Conservation (phyloP, 2,113 vertebrate species). For the Entelurus aequoreus region DNA sequence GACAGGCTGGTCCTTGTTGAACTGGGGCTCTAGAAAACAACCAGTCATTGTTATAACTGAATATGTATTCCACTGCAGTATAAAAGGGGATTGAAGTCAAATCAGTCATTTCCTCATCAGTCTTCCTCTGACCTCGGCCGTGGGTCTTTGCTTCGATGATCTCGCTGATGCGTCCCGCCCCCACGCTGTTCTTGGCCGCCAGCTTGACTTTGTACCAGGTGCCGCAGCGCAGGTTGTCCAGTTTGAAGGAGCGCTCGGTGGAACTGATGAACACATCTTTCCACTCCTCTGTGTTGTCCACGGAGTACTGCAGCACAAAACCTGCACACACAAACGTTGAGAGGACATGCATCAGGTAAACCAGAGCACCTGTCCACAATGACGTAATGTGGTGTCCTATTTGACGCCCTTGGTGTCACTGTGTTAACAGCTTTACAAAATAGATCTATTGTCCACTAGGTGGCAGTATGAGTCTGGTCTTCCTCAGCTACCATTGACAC, state of each 20-base stretch:
- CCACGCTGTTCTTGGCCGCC: constrained; percentile 97
- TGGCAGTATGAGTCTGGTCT: constrained; percentile 39
- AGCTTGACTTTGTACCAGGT: constrained; percentile 99
- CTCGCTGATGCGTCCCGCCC: constrained; percentile 95
- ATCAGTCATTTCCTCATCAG: background rate
- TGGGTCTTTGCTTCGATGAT: constrained; percentile 99
- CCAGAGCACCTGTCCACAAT: too few species aligned
- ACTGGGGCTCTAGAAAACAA: constrained; percentile 83
- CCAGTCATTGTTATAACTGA: too few species aligned
- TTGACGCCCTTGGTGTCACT: background rate
- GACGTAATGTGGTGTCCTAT: too few species aligned
- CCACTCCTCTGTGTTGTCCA: constrained; percentile 98
- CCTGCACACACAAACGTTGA: constrained; percentile 63
- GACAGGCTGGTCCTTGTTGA: constrained; percentile 95
- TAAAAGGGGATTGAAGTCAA: background rate
- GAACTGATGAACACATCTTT: constrained; percentile 95
- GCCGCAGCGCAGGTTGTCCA: constrained; percentile 94
- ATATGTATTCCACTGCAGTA: too few species aligned
- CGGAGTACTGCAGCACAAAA: constrained; percentile 95
- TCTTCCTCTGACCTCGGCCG: constrained; percentile 77
- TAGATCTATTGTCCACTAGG: constrained; percentile 38
- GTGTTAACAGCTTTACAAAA: background rate
- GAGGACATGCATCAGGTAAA: too few species aligned
- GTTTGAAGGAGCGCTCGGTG: constrained; percentile 87
- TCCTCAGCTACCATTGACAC: constrained; percentile 60